A percentile compares a stretch with the other conserved stretches of the same genome.
Evolutionary conservation across 2,113 vertebrate species (phyloP).

Genomic region (Amazona vittata): DNA sequence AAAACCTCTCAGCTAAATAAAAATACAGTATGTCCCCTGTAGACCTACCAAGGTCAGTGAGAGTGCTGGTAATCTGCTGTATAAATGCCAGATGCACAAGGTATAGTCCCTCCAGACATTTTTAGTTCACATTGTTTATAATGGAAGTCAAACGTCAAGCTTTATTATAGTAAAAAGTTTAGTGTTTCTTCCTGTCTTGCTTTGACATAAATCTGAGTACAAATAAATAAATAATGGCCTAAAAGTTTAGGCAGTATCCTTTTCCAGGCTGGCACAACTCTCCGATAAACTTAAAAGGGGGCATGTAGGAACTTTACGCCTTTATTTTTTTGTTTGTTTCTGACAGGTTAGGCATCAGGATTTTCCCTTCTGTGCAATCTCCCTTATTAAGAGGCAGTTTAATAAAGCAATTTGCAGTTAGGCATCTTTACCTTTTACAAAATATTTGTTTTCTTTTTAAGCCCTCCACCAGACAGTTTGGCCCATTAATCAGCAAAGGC

Average conservation of each 20-base stretch:
- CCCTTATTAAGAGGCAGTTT: not conserved
- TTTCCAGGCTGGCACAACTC: not conserved
- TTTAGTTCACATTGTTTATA: slow-evolving; percentile 55
- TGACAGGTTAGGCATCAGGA: not conserved
- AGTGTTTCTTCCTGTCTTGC: slow-evolving; percentile 31
- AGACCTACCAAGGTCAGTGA: slow-evolving; percentile 70
- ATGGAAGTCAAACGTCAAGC: slow-evolving; percentile 62
- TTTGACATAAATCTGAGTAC: slow-evolving; percentile 26
- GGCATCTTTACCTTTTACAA: not conserved
- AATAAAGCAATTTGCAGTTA: not conserved
- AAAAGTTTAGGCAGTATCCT: not conserved
- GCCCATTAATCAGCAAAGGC: not conserved
- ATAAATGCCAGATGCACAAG: slow-evolving; percentile 58
- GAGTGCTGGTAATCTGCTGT: slow-evolving; percentile 58
- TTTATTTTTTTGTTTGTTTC: not conserved
- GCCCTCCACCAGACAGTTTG: not conserved
- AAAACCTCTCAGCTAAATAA: slow-evolving; percentile 58
- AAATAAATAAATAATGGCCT: slow-evolving; percentile 31
- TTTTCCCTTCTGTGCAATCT: not conserved
- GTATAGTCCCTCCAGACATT: slow-evolving; percentile 43
- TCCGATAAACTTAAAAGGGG: not conserved
- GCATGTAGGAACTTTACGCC: not conserved
- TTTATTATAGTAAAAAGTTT: slow-evolving; percentile 61
- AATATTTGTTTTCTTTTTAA: not conserved
- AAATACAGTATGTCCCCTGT: slow-evolving; percentile 54